Evolutionary conservation across 1,140 invertebrate species (phyloP).

Genomic region (Plodia interpunctella): DNA sequence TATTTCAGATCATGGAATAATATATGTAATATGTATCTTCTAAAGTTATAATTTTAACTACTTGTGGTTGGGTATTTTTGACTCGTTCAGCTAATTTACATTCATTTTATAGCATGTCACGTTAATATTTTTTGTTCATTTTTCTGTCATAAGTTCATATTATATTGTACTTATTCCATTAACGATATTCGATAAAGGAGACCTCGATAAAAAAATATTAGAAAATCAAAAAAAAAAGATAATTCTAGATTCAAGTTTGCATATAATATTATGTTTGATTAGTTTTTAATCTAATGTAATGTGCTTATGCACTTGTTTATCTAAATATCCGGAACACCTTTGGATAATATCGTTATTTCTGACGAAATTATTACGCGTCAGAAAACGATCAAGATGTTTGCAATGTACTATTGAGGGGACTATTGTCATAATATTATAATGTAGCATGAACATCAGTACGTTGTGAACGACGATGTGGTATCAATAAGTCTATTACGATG

Average conservation of each 20-base stretch:
- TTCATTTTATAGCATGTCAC: slow-evolving; percentile 51
- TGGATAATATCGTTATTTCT: slow-evolving; percentile 28
- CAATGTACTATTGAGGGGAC: slow-evolving; percentile 37
- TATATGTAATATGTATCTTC: slow-evolving; percentile 26
- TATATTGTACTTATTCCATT: slow-evolving; percentile 75
- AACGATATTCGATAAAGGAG: slow-evolving; percentile 72
- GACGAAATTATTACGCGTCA: neutral
- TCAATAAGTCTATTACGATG: slow-evolving; percentile 11
- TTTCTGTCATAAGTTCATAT: slow-evolving; percentile 67
- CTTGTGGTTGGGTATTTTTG: slow-evolving; percentile 62
- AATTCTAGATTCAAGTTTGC: slow-evolving; percentile 59
- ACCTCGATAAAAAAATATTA: slow-evolving; percentile 56
- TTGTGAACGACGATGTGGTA: slow-evolving; percentile 12
- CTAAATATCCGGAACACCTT: slow-evolving; percentile 46
- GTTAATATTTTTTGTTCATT: slow-evolving; percentile 52
- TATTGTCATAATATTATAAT: slow-evolving; percentile 11
- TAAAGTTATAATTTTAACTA: slow-evolving; percentile 34
- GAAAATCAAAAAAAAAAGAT: slow-evolving; percentile 62
- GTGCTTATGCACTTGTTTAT: slow-evolving; percentile 67
- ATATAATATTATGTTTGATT: slow-evolving; percentile 75
- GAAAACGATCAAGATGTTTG: slow-evolving; percentile 25
- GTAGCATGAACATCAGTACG: slow-evolving; percentile 12
- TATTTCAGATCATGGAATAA: slow-evolving; percentile 35
- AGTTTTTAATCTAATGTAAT: slow-evolving; percentile 71
- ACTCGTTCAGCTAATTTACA: slow-evolving; percentile 56